phyloP scores from a whole-genome alignment of 1,140 invertebrate genomes.

The Nebria ingens region DNA sequence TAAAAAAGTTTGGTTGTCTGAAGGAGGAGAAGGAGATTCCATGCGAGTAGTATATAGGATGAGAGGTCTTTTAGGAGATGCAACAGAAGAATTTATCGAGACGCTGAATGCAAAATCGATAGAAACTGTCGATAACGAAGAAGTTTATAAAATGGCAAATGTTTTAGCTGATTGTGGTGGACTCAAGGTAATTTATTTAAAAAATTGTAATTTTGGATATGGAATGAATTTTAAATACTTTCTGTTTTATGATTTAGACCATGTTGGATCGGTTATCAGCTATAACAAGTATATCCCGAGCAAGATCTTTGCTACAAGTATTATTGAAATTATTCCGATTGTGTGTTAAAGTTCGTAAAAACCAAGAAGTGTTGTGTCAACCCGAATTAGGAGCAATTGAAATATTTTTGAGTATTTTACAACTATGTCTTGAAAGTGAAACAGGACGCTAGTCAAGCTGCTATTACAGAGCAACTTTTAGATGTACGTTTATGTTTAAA shows the following conservation, averaged over 20 bases:
- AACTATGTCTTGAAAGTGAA: slow-evolving; percentile 53
- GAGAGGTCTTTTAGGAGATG: slow-evolving; percentile 92
- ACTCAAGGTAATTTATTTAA: slow-evolving; percentile 50
- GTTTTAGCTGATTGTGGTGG: slow-evolving; percentile 74
- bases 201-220: background rate
- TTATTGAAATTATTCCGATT: slow-evolving; percentile 74
- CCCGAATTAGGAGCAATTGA: slow-evolving; percentile 59
- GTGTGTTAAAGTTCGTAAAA: slow-evolving; percentile 66
- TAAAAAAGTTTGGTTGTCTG: slow-evolving; percentile 77
- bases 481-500: slow-evolving; percentile 40
- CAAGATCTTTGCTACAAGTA: slow-evolving; percentile 71
- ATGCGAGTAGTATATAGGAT: slow-evolving; percentile 99
- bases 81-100: slow-evolving; percentile 97
- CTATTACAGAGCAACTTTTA: slow-evolving; percentile 73
- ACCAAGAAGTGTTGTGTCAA: slow-evolving; percentile 56
- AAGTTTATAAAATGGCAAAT: slow-evolving; percentile 73
- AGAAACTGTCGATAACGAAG: slow-evolving; percentile 87
- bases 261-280: slow-evolving; percentile 60
- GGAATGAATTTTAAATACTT: background rate
- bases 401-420: slow-evolving; percentile 55
- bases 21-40: slow-evolving; percentile 76
- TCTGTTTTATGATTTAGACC: slow-evolving; percentile 33
- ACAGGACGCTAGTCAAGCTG: slow-evolving; percentile 50
- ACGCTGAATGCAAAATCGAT: slow-evolving; percentile 81
- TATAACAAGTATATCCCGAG: slow-evolving; percentile 56